Evolutionary conservation across 1,140 invertebrate genomes (phyloP).

Genomic region (Colletes latitarsis): DNA sequence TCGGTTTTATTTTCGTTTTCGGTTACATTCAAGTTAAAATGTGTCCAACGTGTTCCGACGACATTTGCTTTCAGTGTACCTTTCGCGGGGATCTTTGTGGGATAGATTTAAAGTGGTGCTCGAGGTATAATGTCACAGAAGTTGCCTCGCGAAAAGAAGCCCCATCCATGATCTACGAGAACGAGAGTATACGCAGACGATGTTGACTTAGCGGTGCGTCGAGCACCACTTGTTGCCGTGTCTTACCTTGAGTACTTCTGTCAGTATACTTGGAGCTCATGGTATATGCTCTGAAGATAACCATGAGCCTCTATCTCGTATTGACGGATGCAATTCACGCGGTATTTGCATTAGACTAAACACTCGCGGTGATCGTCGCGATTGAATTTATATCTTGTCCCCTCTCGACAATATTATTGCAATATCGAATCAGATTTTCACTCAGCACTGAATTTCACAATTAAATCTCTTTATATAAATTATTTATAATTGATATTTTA

Average conservation of each 20-base stretch:
- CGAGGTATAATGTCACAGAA: slow-evolving; percentile 47
- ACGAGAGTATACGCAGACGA: slow-evolving; percentile 35
- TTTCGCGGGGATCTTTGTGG: slow-evolving; percentile 18
- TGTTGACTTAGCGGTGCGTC: slow-evolving; percentile 51
- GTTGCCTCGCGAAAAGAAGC: slow-evolving; percentile 19
- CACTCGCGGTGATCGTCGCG: slow-evolving; percentile 24
- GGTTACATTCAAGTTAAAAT: slow-evolving; percentile 13
- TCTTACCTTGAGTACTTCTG: slow-evolving; percentile 54
- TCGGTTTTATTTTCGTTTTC: background rate
- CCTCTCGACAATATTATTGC: background rate
- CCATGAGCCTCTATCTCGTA: slow-evolving; percentile 34
- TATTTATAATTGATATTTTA: no score
- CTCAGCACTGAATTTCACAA: no score
- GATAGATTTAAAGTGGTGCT: slow-evolving; percentile 40
- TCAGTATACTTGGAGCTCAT: slow-evolving; percentile 18
- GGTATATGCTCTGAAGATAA: slow-evolving; percentile 27
- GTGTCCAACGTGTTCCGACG: slow-evolving; percentile 11
- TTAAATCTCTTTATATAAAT: no score
- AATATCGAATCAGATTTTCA: no score
- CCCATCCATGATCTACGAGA: slow-evolving; percentile 22
- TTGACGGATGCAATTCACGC: slow-evolving; percentile 37
- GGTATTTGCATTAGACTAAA: slow-evolving; percentile 45
- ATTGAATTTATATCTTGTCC: slow-evolving; percentile 22
- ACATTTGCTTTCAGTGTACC: slow-evolving; percentile 27
- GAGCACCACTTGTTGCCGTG: slow-evolving; percentile 76